Evolutionary conservation across 2,888 invertebrate genomes (phyloP), one percentile per base, ranked within the genome.

Genomic region (Drosophila borborema): DNA sequence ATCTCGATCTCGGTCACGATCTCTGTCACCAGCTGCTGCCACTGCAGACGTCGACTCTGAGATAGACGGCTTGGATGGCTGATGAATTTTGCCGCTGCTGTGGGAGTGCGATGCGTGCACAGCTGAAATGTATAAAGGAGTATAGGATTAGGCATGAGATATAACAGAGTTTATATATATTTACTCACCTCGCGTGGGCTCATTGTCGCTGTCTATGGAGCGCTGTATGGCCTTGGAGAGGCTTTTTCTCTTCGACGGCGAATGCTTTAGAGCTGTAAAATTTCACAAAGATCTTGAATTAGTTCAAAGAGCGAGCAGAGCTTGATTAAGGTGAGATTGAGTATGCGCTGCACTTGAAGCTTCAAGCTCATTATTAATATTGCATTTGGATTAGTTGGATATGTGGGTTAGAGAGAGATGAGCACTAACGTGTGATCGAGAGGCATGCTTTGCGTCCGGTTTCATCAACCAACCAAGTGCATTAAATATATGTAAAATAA

Each of bases 231-330:
- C 93, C 92, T 96, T 95, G 59, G 97, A 96, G 92, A 97, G 95
- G 92, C 97, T 97, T 95, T 98, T 98, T 93, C 98, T 95, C 94
- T 98, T 98, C 84, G 98, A 98, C 72, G 98, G 99, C 61, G 98
- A 98, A 95, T 98, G 98, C 94, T 98, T 98, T 93, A 98, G 94
- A 90, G 98, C 98, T 98, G 96, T 2, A 89, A 86, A n/a, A 41
- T 7, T 18, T 12, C 14, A 46, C 20, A 38, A n/a, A 41, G 8
- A 18, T 34, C 10, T 46, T 18, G 36, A n/a, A 73, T 72, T 71
- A 75, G 49, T n/a, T 41, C 1, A 0, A 10, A 8, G 8, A 8
- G 41, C 41, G 8, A 8, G 8, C 7, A n/a, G n/a, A n/a, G 8
- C 41, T 8, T n/a, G 3, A 8, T n/a, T 5, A 12, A 46, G 48